These are phyloP conservation scores for Drosophila mulleri DNA, from an alignment of 2,888 invertebrate genomes.

Conservation along the genomic window DNA sequence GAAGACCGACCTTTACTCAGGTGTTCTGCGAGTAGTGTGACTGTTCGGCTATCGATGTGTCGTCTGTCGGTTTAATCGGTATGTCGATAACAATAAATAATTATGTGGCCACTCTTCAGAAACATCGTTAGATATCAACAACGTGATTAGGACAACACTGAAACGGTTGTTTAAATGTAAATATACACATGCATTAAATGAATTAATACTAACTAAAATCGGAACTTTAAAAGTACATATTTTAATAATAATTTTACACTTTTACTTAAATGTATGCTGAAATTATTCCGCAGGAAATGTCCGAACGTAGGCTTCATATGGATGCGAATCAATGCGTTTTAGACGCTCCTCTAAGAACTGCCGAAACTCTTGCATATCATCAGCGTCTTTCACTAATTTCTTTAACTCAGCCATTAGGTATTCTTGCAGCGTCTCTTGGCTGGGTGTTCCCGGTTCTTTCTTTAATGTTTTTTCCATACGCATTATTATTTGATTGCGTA, in stretches of 20 bases:
- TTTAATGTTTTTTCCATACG: constrained; percentile 42
- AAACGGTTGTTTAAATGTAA: not conserved
- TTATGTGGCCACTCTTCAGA: not conserved
- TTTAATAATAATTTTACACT: not conserved
- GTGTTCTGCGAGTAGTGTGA: constrained; percentile 62
- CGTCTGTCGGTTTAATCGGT: not conserved
- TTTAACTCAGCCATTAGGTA: constrained; percentile 57
- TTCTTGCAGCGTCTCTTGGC: constrained; percentile 25
- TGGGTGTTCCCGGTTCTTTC: not conserved
- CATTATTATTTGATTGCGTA: constrained; percentile 44
- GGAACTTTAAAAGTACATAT: not conserved
- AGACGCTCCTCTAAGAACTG: constrained; percentile 68
- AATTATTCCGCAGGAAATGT: constrained; percentile 42
- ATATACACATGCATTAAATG: not conserved
- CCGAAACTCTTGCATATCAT: constrained; percentile 69
- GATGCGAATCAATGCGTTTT: constrained; percentile 61
- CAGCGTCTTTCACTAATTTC: constrained; percentile 63
- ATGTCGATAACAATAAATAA: constrained; percentile 12
- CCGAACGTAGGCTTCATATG: constrained; percentile 64
- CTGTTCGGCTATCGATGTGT: constrained; percentile 12
- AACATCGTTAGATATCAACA: not conserved
- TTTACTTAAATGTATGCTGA: not conserved
- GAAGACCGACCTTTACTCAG: constrained; percentile 67
- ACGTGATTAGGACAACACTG: not conserved
- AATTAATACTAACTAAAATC: not conserved